phyloP scores from a whole-genome alignment of 92 coral and sea anemone species.

The Phenganax subtilis region DNA sequence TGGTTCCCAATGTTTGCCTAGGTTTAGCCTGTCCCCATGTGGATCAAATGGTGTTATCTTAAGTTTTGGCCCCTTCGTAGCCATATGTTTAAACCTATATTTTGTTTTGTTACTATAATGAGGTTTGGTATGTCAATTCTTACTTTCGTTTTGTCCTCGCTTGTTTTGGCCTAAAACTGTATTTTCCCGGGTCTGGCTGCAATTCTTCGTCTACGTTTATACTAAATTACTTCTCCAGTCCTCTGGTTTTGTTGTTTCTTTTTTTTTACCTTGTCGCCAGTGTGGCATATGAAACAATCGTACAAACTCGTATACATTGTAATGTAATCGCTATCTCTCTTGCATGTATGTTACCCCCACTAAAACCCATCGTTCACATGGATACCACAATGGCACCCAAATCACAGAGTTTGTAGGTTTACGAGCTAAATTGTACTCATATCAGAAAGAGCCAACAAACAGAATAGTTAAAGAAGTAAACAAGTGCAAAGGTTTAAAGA shows the following conservation, averaged over 20 bases:
- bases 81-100: not conserved
- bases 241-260: not conserved
- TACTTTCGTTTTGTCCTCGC: conserved; percentile 8
- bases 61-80: conserved; percentile 4
- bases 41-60: conserved; percentile 3
- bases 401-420: no score
- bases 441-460: no score
- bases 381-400: no score
- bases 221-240: conserved; percentile 6
- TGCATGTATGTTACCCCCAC: no score
- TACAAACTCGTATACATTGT: no score
- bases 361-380: no score
- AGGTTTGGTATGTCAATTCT: not conserved
- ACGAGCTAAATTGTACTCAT: no score
- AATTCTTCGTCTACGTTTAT: not conserved
- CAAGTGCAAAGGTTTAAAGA: no score
- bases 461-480: no score
- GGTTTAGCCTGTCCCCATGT: not conserved
- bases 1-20: conserved; percentile 15
- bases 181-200: not conserved
- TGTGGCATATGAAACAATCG: no score
- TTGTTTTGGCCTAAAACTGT: not conserved
- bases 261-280: no score
- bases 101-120: not conserved
- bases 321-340: no score